These are phyloP conservation scores for Balanococcus diminutus DNA, from an alignment of 2,888 invertebrate genomes.

Conservation along the genomic window DNA sequence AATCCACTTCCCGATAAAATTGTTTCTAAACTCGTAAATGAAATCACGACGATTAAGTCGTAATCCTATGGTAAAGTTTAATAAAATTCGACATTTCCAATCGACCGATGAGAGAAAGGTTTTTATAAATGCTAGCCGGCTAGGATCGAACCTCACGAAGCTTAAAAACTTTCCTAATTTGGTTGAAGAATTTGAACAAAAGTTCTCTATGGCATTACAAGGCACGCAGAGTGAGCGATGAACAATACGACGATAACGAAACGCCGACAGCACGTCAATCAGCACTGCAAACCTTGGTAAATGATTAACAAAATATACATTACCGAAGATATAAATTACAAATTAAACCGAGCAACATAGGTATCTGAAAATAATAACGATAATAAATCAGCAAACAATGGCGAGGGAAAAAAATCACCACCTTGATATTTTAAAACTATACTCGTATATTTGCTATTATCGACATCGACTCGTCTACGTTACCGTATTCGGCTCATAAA, in stretches of 20 bases:
- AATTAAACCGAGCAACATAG: conserved; percentile 12
- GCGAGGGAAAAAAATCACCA: neutral
- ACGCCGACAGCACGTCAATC: conserved; percentile 21
- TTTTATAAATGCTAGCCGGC: neutral
- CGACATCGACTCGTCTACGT: neutral
- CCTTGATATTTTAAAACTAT: conserved; percentile 9
- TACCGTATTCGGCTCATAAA: neutral
- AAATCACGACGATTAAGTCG: neutral
- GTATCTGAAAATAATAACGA: conserved; percentile 19
- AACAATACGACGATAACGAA: conserved; percentile 19
- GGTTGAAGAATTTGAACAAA: neutral
- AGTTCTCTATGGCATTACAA: neutral
- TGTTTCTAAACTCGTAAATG: neutral
- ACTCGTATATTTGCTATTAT: neutral
- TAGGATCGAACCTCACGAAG: neutral
- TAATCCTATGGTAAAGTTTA: neutral
- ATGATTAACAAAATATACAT: conserved; percentile 29
- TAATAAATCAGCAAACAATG: conserved; percentile 25
- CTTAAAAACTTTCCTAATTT: neutral
- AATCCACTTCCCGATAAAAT: neutral
- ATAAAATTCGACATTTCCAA: conserved; percentile 3
- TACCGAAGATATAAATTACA: conserved; percentile 21
- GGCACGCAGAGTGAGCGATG: neutral
- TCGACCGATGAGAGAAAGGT: neutral
- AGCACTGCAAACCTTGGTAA: conserved; percentile 7